Evolutionary conservation across 2,113 vertebrate genomes (phyloP), one percentile per base, ranked within the genome.

Genomic region (Alligator mississippiensis): DNA sequence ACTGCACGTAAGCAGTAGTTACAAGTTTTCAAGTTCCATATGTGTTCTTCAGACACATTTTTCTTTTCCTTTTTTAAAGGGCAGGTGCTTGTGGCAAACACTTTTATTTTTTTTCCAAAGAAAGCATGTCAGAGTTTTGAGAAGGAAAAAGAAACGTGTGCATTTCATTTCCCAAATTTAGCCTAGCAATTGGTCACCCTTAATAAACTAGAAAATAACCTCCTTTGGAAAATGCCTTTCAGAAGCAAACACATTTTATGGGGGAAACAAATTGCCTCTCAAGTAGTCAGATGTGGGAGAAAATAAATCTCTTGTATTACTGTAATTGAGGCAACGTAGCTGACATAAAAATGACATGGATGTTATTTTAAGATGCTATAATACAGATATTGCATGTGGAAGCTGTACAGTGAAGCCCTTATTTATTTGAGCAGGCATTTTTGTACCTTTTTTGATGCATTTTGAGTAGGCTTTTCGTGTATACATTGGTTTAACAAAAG

Each of bases 11-110:
- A 90, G 77, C 72, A 79, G 74, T 57, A n/a, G 61, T 94, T 92
- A 66, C 15, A 97, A 97, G 76, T 96, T 96, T 72, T 74, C 64
- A 93, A 61, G 47, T 93, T 86, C 47, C 47, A 47, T 47, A 11
- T 2, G 6, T 0, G 0, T 58, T 78, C 61, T 63, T 11, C 84
- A 86, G 94, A 84, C 34, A 86, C 2, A 1, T 64, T 77, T 90
- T 92, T 25, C 72, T 87, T 25, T 22, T 24, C 84, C 58, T 59
- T 86, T 94, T 68, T 85, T 15, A 62, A 92, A 95, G 54, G 84
- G 82, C 84, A 93, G 81, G 61, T 92, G 62, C 92, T 96, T 94
- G 64, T 80, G 75, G 25, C 83, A 86, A 95, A 84, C 34, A 85
- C 2, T 1, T 64, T 77, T 90, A 91, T 25, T 77, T 87, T 80